phyloP scores from a whole-genome alignment of 2,888 invertebrate genomes.

The Neoitamus cyanurus region DNA sequence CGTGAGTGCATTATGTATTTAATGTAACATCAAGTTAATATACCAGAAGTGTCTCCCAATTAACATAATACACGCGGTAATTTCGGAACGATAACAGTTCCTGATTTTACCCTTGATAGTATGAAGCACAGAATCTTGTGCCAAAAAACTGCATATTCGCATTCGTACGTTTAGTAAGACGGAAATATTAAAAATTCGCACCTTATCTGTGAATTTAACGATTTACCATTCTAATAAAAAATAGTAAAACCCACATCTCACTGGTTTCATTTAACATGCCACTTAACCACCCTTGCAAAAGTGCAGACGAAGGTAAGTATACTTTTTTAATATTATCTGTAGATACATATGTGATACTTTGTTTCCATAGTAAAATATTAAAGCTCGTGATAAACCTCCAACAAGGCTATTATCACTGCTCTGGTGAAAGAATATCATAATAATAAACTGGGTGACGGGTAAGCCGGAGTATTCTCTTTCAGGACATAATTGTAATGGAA shows the following conservation, averaged over 20 bases:
- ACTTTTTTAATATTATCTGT: too few species aligned
- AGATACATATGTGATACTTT: too few species aligned
- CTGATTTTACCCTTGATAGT: constrained; percentile 4
- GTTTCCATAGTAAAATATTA: too few species aligned
- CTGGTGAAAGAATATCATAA: too few species aligned
- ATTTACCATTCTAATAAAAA: constrained; percentile 41
- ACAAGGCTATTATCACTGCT: too few species aligned
- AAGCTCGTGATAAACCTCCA: too few species aligned
- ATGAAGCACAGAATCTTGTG: neutral
- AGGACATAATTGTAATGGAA: too few species aligned
- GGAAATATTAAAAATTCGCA: constrained; percentile 16
- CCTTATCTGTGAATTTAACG: constrained; percentile 31
- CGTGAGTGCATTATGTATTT: constrained; percentile 14
- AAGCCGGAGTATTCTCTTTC: too few species aligned
- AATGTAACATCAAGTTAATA: constrained; percentile 20
- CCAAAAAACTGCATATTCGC: neutral
- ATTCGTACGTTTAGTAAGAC: neutral
- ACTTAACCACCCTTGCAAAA: neutral
- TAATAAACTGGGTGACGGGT: too few species aligned
- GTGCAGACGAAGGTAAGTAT: neutral
- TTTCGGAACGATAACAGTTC: neutral
- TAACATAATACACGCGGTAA: neutral
- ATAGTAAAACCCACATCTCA: neutral
- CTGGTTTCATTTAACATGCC: neutral
- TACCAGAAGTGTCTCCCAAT: constrained; percentile 41